phyloP scores from a whole-genome alignment of 1,140 invertebrate species.

The Drosophila obscura region DNA sequence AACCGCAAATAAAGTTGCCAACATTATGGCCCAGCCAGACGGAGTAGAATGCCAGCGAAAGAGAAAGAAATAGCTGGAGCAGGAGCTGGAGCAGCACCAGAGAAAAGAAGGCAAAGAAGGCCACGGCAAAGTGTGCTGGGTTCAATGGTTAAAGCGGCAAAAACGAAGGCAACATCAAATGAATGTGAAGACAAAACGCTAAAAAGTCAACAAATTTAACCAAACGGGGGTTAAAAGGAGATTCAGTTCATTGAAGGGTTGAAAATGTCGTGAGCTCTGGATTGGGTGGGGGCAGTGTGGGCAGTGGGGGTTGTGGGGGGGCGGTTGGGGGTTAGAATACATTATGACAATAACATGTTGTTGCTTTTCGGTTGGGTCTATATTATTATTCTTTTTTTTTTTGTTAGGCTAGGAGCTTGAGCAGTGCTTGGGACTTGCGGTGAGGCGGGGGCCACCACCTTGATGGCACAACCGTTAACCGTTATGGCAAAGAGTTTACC shows the following conservation, averaged over 20 bases:
- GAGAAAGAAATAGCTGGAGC: not conserved
- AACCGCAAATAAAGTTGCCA: slow-evolving; percentile 79
- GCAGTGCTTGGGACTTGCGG: slow-evolving; percentile 3
- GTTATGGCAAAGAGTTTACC: slow-evolving; percentile 48
- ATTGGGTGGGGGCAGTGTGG: slow-evolving; percentile 9
- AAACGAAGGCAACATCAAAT: slow-evolving; percentile 49
- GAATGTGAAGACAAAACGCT: slow-evolving; percentile 73
- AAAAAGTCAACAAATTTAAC: slow-evolving; percentile 68
- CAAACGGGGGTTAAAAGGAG: slow-evolving; percentile 1
- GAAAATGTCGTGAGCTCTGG: slow-evolving; percentile 14
- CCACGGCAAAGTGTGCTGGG: too few relatives aligned
- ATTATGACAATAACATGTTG: slow-evolving; percentile 80
- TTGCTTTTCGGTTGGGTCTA: slow-evolving; percentile 36
- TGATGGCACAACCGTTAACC: slow-evolving; percentile 35
- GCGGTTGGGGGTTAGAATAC: slow-evolving; percentile 15
- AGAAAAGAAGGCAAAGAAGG: too few relatives aligned
- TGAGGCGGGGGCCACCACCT: too few relatives aligned
- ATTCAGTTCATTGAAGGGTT: slow-evolving; percentile 52
- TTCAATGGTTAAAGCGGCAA: too few relatives aligned
- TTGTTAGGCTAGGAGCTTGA: slow-evolving; percentile 35
- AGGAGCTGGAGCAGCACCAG: not conserved
- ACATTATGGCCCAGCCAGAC: slow-evolving; percentile 55
- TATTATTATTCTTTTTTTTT: slow-evolving; percentile 49
- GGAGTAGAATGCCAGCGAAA: not conserved
- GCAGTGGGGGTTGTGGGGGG: too few relatives aligned